Evolutionary conservation across 2,113 vertebrate genomes (phyloP).

Genomic region (Budorcas taxicolor): DNA sequence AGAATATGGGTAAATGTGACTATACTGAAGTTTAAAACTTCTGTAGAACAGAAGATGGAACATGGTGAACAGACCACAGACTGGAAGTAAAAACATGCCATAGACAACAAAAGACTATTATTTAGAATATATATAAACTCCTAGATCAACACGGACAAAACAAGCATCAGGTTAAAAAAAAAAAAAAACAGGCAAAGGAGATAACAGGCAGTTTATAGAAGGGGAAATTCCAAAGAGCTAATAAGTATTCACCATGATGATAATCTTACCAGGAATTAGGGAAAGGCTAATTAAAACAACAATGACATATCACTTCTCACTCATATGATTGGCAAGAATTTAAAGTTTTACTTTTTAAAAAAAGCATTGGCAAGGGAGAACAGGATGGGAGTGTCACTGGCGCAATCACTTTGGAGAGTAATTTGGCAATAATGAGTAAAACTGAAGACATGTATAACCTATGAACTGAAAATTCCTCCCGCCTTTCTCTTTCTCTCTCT

Average conservation of each 20-base stretch:
- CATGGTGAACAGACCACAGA: not conserved
- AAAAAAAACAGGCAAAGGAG: not conserved
- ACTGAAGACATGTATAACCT: not conserved
- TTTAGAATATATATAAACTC: not conserved
- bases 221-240: not conserved
- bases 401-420: not conserved
- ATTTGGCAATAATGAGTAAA: not conserved
- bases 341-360: not conserved
- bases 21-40: not conserved
- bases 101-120: not conserved
- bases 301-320: not conserved
- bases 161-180: not conserved
- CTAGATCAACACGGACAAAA: not conserved
- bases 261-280: not conserved
- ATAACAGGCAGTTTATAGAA: not conserved
- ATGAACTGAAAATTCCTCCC: not conserved
- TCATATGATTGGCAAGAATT: not conserved
- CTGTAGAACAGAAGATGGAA: not conserved
- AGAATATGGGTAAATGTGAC: not conserved
- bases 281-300: not conserved
- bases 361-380: not conserved
- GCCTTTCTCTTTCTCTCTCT: not conserved
- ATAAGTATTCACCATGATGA: not conserved
- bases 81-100: not conserved
- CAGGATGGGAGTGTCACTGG: not conserved